Evolutionary conservation across 2,888 invertebrate species (phyloP), one percentile per base, ranked within the genome.

Genomic region (Podotricha telesiphe): DNA sequence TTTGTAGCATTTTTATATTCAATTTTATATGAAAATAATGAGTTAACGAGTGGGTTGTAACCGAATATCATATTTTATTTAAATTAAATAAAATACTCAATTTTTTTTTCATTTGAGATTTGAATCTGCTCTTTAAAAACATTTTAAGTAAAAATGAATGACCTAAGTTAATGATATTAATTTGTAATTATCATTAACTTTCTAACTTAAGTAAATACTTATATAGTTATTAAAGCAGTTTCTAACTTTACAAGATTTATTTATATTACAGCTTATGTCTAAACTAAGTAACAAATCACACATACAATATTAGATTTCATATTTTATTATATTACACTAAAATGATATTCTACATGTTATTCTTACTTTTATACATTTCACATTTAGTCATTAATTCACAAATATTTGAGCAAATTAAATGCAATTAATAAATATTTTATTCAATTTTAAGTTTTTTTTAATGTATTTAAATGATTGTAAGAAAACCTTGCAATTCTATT

Each of bases 211-310:
- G 34, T 3, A 28, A 17, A 11, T 11, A 11, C 55, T 55, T 55
- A 55, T 13, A 13, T 37, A 37, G 10, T 55, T 55, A 55, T 55
- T 55, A 55, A 55, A 55, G 55, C 55, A 55, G 37, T 55, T 55
- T 55, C 34, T 55, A 53, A 53, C n/a, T 34, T 53, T 34, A 53
- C 34, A 53, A 53, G 53, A 53, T 34, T 34, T 17, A 55, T 55
- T 17, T 37, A 55, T 37, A 37, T 17, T 55, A 53, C 53, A 53
- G n/a, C 3, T 53, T 34, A 11, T 4, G n/a, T 10, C 28, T 5
- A 55, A 34, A 42, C 6, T 28, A 28, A 4, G 6, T 28, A 28
- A 28, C 28, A 4, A 28, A 28, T 28, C 28, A 28, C 28, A 42
- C 13, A 42, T 4, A 42, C 13, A 42, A 13, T 42, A 42, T 3